phyloP scores from a whole-genome alignment of 2,888 invertebrate genomes.

The Epistrophe grossulariae region DNA sequence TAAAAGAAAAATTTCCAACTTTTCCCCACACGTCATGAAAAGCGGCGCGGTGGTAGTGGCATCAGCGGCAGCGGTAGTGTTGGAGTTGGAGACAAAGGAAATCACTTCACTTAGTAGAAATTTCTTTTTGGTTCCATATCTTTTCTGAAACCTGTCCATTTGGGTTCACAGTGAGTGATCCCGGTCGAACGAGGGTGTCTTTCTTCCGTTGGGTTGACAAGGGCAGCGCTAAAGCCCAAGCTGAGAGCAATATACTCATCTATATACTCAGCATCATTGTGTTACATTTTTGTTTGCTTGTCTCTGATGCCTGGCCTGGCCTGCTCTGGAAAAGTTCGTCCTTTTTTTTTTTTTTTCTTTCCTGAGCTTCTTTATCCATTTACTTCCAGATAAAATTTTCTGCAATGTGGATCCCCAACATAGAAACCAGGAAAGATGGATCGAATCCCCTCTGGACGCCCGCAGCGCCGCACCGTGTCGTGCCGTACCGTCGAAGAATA shows the following conservation, averaged over 20 bases:
- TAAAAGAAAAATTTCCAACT: slow-evolving; percentile 44
- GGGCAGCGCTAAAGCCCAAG: slow-evolving; percentile 44
- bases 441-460: slow-evolving; percentile 27
- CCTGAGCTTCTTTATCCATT: background rate
- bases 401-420: slow-evolving; percentile 49
- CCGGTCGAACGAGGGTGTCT: slow-evolving; percentile 61
- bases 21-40: slow-evolving; percentile 44
- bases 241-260: slow-evolving; percentile 12
- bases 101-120: slow-evolving; percentile 73
- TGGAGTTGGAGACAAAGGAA: slow-evolving; percentile 20
- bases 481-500: slow-evolving; percentile 19
- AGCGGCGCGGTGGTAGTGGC: background rate
- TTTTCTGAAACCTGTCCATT: slow-evolving; percentile 72
- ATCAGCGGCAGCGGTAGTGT: too few species aligned
- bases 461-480: background rate
- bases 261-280: slow-evolving; percentile 54
- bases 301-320: background rate
- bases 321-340: slow-evolving; percentile 1
- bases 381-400: slow-evolving; percentile 7
- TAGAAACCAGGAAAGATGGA: slow-evolving; percentile 40
- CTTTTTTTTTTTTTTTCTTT: background rate
- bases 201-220: slow-evolving; percentile 57
- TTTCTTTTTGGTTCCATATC: slow-evolving; percentile 65
- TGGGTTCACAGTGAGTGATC: slow-evolving; percentile 66
- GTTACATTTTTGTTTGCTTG: slow-evolving; percentile 26